Evolutionary conservation across 2,888 invertebrate genomes (phyloP), one percentile per base, ranked within the genome.

Genomic region (Lagria hirta): DNA sequence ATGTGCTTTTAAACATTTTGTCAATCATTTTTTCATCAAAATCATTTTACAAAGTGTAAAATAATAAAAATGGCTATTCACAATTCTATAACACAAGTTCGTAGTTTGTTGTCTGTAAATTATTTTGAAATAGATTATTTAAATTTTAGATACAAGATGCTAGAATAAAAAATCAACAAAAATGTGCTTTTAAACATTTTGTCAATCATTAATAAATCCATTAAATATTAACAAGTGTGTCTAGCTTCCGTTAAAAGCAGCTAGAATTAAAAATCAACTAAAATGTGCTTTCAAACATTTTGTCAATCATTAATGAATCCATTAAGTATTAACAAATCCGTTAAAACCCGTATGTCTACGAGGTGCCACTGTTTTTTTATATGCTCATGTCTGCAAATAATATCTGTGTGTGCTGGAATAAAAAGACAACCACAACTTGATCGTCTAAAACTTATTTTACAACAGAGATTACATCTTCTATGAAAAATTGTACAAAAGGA

Each of bases 361-460:
- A n/a, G 41, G 36, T 14, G 23, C 41, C 20, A 41, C 33, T 36
- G 12, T 41, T 41, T 34, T 34, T 24, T 3, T 34, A 14, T 23
- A 23, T 23, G 24, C 24, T 20, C 35, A 34, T 41, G 14, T 24
- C 22, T 41, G 41, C 10, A 41, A 37, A 22, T 18, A 32, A 41
- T 35, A 21, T 41, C 41, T 41, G 21, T 41, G 33, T 37, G 10
- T 41, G 11, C 20, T 34, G 33, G 34, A 41, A 41, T 18, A 36
- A 21, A 41, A 41, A 35, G 41, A 41, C 18, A 41, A 34, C 22
- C 34, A 41, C 23, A 41, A 41, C 34, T 37, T 17, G 27, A 24
- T 13, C 23, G 37, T 37, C 35, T 23, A 42, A 42, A 42, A 36
- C 18, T 4, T 42, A 22, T 24, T 42, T 41, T 41, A 41, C 42